Evolutionary conservation across 2,113 vertebrate genomes (phyloP).

Genomic region (Formicarius rufipectus): DNA sequence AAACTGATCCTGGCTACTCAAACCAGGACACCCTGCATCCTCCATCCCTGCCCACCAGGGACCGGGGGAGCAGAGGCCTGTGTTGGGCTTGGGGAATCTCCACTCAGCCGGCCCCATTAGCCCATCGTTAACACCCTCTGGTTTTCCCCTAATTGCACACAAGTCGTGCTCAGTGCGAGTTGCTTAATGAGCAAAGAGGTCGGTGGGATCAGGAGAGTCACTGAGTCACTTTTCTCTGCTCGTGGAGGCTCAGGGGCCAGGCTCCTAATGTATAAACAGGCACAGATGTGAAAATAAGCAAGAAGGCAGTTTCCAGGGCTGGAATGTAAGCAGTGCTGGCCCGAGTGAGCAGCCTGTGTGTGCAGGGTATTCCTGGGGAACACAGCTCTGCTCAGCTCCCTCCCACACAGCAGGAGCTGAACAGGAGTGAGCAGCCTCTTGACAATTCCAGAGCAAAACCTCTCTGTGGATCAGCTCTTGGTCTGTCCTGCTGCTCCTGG

Average conservation of each 20-base stretch:
- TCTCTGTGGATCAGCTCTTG: neutral
- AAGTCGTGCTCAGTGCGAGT: neutral
- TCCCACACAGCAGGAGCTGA: neutral
- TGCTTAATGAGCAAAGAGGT: neutral
- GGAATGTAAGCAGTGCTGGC: neutral
- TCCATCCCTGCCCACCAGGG: neutral
- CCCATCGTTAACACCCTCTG: fast-evolving
- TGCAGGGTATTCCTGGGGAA: neutral
- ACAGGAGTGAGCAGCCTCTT: fast-evolving
- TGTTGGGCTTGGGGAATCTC: neutral
- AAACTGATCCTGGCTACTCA: too few species aligned
- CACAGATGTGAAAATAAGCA: neutral
- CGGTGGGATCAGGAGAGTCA: neutral
- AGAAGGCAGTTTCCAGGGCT: neutral
- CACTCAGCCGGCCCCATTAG: neutral
- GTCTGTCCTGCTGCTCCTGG: neutral
- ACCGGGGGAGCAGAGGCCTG: fast-evolving
- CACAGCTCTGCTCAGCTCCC: neutral
- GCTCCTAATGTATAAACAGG: neutral
- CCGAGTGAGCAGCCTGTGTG: neutral
- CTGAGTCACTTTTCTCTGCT: neutral
- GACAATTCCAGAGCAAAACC: fast-evolving
- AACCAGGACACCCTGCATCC: too few species aligned
- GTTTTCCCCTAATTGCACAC: neutral
- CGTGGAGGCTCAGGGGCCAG: neutral